Base-by-base conservation (phyloP, 2,113 vertebrate genomes). In the Anhinga anhinga region DNA sequence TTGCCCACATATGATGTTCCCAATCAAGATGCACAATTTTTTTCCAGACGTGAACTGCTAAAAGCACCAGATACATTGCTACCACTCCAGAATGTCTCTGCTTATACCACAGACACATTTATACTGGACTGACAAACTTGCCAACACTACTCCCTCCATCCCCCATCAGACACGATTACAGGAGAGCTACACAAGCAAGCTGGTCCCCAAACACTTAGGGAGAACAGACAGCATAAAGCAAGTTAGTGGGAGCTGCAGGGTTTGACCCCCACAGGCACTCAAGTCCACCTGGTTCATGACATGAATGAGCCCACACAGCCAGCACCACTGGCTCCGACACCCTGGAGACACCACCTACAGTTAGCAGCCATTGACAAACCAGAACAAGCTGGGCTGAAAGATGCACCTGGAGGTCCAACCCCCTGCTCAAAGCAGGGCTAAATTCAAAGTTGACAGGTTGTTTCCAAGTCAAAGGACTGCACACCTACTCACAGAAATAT, bases 361-460 rank as follows among this genome's bases (percentile, higher is more conserved):
- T 0, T 8, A 27, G 9, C 15, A 40, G 34, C 11, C 61, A 47
- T 0, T 5, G 32, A 32, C 26, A 63, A 20, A 11, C 5, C 8
- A 50, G 5, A 56, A 3, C 5, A 27, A 4, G 2, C 7, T 4
- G 12, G 38, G 14, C 0, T 13, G 14, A 25, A 47, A 80, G 17
- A 49, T 23, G 67, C 4, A 13, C 7, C 66, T 10, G 21, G 8
- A 65, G 9, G 40, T 3, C 25, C 25, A 70, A 21, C 2, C 1
- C 22, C 30, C 22, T 23, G 13, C 23, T 15, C 38, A 76, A n/a
- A 78, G 32, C 9, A 32, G 20, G 14, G 5, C 11, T 49, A 22
- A 10, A 22, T 11, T 44, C 55, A 52, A 42, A 78, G 18, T 0
- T 17, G n/a, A 45, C 20, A 70, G 23, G n/a, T 7, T 18, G 15